These are phyloP conservation scores for Malacoctenus gilli DNA, from an alignment of 2,797 vertebrate genomes.

Conservation along the genomic window DNA sequence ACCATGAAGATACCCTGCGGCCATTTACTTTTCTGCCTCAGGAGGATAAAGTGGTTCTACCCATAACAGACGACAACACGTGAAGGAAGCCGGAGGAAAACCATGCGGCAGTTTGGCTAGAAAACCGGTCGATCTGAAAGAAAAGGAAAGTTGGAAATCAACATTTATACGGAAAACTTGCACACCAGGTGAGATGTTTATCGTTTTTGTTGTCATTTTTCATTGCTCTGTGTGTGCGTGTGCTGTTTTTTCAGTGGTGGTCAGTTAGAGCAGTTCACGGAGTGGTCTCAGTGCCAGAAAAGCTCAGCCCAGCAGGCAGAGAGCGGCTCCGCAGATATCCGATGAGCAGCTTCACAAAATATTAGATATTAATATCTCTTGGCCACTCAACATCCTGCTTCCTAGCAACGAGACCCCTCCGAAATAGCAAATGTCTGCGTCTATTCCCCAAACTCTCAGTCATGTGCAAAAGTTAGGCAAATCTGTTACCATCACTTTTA, in stretches of 20 bases:
- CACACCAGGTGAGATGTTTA: constrained; percentile 54
- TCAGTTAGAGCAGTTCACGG: constrained; percentile 9
- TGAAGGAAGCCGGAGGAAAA: constrained; percentile 39
- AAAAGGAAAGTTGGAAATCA: constrained; percentile 39
- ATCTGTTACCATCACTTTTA: not conserved
- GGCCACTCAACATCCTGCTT: constrained; percentile 59
- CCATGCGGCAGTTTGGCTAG: constrained; percentile 71
- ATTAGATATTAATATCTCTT: constrained; percentile 72
- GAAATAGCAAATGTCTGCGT: constrained; percentile 24
- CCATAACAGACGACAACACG: constrained; percentile 50
- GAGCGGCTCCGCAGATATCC: constrained; percentile 40
- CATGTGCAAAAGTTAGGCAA: not conserved
- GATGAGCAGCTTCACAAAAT: constrained; percentile 43
- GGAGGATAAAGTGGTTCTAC: constrained; percentile 69
- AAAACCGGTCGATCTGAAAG: constrained; percentile 29
- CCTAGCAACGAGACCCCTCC: constrained; percentile 70
- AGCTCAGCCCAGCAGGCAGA: constrained; percentile 60
- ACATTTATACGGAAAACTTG: constrained; percentile 11
- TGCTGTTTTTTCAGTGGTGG: constrained; percentile 10
- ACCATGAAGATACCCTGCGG: constrained; percentile 69
- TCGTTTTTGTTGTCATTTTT: not conserved
- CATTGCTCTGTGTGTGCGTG: constrained; percentile 7
- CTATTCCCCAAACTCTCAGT: not conserved
- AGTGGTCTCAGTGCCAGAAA: constrained; percentile 17
- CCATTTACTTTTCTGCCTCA: constrained; percentile 58